Percentiles rank a stretch among this genome's conserved stretches.
These are phyloP conservation scores for Eolophus roseicapilla DNA, from an alignment of 2,113 vertebrate species.

Conservation along the genomic window DNA sequence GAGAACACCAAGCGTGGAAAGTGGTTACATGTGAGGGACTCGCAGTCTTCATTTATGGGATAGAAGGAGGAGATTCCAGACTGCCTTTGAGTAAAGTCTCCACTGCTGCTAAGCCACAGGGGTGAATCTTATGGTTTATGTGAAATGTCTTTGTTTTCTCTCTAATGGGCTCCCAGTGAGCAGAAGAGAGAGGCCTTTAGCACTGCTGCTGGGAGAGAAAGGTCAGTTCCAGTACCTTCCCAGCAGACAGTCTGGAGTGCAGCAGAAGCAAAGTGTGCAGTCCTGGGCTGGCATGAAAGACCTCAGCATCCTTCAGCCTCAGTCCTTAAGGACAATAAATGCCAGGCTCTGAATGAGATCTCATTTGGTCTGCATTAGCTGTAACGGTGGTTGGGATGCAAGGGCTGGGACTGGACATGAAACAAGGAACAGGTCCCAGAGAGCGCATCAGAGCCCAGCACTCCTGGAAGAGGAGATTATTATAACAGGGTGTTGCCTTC, in stretches of 20 bases:
- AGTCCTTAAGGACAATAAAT: neutral
- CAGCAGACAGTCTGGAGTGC: neutral
- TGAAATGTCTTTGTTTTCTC: neutral
- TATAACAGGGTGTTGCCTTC: neutral
- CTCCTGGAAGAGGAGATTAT: neutral
- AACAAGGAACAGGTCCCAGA: neutral
- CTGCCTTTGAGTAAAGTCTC: neutral
- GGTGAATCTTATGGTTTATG: neutral
- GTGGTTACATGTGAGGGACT: neutral
- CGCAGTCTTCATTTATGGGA: neutral
- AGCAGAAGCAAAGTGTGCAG: neutral
- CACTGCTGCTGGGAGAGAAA: neutral
- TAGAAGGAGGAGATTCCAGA: neutral
- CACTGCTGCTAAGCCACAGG: neutral
- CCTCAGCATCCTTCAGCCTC: neutral
- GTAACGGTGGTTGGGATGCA: neutral
- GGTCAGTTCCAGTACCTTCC: neutral
- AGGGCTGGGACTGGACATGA: neutral
- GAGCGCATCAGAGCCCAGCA: fast-evolving
- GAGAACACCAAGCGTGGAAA: neutral
- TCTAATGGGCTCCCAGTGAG: neutral
- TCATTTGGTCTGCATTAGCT: neutral
- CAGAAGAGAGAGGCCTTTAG: neutral
- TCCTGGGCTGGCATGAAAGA: neutral
- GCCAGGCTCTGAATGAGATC: neutral